phyloP scores from a whole-genome alignment of 2,888 invertebrate genomes.

The Dicyrtomina minuta region DNA sequence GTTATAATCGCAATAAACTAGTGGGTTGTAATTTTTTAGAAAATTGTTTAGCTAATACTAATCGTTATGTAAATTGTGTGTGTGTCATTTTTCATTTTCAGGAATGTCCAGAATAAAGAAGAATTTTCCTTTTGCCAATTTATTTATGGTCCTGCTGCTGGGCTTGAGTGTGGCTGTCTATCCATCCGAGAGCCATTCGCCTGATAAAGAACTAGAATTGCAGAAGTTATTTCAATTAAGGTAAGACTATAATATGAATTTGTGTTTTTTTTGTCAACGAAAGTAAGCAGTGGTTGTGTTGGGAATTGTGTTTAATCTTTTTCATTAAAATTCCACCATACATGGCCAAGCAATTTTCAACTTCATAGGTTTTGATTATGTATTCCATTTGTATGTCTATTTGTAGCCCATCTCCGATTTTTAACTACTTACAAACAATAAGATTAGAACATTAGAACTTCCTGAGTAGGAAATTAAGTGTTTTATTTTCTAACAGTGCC shows the following conservation, averaged over 20 bases:
- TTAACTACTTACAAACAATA: too few relatives aligned
- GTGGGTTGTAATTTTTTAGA: too few relatives aligned
- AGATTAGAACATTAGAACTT: too few relatives aligned
- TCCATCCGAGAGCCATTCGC: slow-evolving; percentile 37
- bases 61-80: too few relatives aligned
- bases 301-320: neutral
- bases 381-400: too few relatives aligned
- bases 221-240: slow-evolving; percentile 53
- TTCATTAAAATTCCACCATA: neutral
- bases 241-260: slow-evolving; percentile 31
- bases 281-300: neutral
- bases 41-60: too few relatives aligned
- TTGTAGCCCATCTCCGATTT: too few relatives aligned
- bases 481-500: too few relatives aligned
- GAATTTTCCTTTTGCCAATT: slow-evolving; percentile 9
- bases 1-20: too few relatives aligned
- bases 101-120: slow-evolving; percentile 27
- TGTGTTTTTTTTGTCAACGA: neutral
- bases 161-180: slow-evolving; percentile 43
- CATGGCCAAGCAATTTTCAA: neutral
- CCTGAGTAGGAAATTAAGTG: too few relatives aligned
- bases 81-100: neutral
- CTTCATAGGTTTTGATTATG: too few relatives aligned
- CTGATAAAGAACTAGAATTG: slow-evolving; percentile 49
- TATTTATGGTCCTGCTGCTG: slow-evolving; percentile 32